A percentile compares a stretch with the other conserved stretches of the same genome.
These are phyloP conservation scores for Clupea harengus DNA, from an alignment of 2,113 vertebrate genomes.

Conservation along the genomic window DNA sequence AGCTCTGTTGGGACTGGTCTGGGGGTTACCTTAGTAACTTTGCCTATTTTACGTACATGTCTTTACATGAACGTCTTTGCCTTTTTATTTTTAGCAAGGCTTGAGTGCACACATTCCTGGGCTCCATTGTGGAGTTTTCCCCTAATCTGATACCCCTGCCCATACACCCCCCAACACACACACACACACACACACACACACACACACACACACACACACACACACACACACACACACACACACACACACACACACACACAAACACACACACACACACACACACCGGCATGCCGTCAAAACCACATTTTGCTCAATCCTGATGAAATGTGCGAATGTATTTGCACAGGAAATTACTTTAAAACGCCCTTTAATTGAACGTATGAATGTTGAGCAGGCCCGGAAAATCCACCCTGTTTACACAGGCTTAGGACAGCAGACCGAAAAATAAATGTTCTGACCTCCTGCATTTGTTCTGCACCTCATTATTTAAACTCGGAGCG, in stretches of 20 bases:
- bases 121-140: no score
- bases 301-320: not conserved
- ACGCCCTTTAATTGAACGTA: conserved; percentile 79
- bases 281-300: not conserved
- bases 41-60: no score
- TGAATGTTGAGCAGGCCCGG: conserved; percentile 72
- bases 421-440: conserved; percentile 70
- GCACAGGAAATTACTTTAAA: conserved; percentile 82
- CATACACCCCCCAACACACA: no score
- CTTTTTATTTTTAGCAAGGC: no score
- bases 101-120: no score
- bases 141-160: not conserved
- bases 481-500: conserved; percentile 25
- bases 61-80: no score
- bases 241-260: not conserved
- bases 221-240: no score
- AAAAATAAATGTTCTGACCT: conserved; percentile 70
- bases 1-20: not conserved
- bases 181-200: no score
- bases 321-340: conserved; percentile 61
- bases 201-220: no score
- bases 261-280: conserved; percentile 12
- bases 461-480: conserved; percentile 55
- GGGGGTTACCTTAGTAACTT: not conserved
- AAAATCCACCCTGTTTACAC: conserved; percentile 63